Conservation (phyloP, 2,797 vertebrate species). For the Thripadectes ignobilis region DNA sequence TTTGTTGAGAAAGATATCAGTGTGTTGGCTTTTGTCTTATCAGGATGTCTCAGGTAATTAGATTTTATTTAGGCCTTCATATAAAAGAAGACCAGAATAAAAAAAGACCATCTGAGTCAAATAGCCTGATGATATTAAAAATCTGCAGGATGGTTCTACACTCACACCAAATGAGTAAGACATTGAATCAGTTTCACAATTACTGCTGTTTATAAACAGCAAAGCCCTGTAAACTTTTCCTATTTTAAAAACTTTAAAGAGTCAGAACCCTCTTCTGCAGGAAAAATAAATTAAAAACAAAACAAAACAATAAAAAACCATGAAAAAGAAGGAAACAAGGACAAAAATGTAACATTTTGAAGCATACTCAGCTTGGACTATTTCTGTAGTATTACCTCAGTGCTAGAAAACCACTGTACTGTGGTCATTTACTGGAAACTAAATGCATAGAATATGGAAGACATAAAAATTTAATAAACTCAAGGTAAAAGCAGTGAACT, state of each 20-base stretch:
- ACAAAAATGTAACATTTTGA: slow-evolving; percentile 36
- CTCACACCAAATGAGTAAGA: background rate
- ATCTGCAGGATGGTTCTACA: background rate
- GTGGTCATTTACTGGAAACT: slow-evolving; percentile 61
- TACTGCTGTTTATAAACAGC: slow-evolving; percentile 14
- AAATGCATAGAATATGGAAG: slow-evolving; percentile 51
- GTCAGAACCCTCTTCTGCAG: background rate
- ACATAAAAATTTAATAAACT: slow-evolving; percentile 62
- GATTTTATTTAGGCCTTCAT: background rate
- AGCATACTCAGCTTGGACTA: background rate
- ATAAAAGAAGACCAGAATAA: background rate
- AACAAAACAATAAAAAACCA: too few relatives aligned
- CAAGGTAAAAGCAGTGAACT: slow-evolving; percentile 6
- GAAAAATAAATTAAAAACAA: background rate
- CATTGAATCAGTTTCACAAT: background rate
- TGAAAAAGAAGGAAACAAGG: background rate
- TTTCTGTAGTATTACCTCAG: slow-evolving; percentile 57
- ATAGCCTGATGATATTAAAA: background rate
- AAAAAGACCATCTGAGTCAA: background rate
- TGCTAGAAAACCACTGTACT: slow-evolving; percentile 62
- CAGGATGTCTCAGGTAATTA: background rate
- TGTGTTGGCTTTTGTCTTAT: background rate
- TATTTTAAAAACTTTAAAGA: background rate
- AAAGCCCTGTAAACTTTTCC: background rate
- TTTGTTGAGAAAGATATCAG: background rate